Percentiles rank a stretch among this genome's conserved stretches.
Evolutionary conservation across 2,113 vertebrate genomes (phyloP).

Genomic region (Thryonomys swinderianus): DNA sequence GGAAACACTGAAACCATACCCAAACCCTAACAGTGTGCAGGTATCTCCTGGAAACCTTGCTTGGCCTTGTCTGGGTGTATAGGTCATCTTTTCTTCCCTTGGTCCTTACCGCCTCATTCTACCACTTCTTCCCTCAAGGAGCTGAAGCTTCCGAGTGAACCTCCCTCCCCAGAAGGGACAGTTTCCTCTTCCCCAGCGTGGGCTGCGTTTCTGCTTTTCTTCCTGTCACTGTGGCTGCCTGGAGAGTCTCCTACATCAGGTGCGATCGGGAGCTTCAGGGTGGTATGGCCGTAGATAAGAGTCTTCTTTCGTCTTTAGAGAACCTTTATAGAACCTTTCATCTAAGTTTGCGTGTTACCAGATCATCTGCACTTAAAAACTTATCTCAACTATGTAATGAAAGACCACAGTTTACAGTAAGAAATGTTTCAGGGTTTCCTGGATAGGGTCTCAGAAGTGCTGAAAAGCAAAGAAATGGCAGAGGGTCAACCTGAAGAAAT

Average conservation of each 20-base stretch:
- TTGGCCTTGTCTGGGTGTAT: background rate
- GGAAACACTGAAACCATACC: background rate
- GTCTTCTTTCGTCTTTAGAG: too few relatives aligned
- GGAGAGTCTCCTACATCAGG: background rate
- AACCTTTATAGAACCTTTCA: background rate
- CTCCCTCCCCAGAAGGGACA: background rate
- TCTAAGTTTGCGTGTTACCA: conserved; percentile 15
- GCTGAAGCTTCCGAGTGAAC: background rate
- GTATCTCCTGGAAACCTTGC: background rate
- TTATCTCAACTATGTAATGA: conserved; percentile 40
- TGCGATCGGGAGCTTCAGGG: too few relatives aligned
- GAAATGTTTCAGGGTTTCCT: conserved; percentile 51
- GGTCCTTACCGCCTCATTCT: background rate
- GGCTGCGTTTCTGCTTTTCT: background rate
- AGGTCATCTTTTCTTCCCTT: background rate
- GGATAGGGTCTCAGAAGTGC: conserved; percentile 2
- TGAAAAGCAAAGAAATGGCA: conserved; percentile 39
- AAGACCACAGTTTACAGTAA: conserved; percentile 50
- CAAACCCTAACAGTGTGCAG: background rate
- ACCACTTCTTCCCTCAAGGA: background rate
- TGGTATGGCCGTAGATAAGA: too few relatives aligned
- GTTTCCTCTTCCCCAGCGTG: fast-evolving
- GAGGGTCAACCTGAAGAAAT: conserved; percentile 60
- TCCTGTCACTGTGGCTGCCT: background rate
- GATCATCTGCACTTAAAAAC: conserved; percentile 37